phyloP scores from a whole-genome alignment of 2,113 vertebrate species.

The Malaclemys terrapin region DNA sequence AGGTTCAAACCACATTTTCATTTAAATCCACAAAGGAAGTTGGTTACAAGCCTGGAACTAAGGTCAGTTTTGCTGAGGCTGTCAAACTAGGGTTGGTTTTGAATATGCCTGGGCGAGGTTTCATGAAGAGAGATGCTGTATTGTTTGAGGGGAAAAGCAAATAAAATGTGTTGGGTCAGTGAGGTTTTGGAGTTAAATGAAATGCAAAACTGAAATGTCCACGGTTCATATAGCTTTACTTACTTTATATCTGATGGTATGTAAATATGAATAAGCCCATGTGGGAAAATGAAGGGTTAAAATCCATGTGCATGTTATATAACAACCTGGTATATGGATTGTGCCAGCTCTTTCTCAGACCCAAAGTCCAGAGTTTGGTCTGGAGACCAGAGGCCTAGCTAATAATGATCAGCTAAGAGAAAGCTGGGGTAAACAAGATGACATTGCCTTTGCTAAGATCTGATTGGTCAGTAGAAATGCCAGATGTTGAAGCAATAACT shows the following conservation, averaged over 20 bases:
- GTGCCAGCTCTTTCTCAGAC: too few species aligned
- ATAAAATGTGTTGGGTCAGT: background rate
- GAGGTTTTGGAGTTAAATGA: background rate
- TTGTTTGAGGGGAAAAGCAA: background rate
- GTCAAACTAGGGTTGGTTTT: background rate
- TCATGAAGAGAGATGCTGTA: background rate
- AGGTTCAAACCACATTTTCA: background rate
- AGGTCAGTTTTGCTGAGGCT: background rate
- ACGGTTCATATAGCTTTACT: background rate
- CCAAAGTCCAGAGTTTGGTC: too few species aligned
- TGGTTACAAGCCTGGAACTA: background rate
- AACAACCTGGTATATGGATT: too few species aligned
- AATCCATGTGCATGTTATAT: too few species aligned
- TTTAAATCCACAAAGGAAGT: rapidly evolving
- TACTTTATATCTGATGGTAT: background rate
- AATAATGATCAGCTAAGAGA: too few species aligned
- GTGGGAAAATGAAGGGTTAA: background rate
- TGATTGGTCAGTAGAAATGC: too few species aligned
- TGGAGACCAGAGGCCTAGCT: too few species aligned
- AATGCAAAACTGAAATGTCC: background rate
- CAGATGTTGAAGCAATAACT: too few species aligned
- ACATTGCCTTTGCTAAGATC: too few species aligned
- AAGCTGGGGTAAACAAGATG: too few species aligned
- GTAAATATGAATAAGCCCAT: background rate
- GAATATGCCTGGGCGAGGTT: background rate